Conservation (phyloP, 2,888 invertebrate species). For the Megaustenia siamemsis region DNA sequence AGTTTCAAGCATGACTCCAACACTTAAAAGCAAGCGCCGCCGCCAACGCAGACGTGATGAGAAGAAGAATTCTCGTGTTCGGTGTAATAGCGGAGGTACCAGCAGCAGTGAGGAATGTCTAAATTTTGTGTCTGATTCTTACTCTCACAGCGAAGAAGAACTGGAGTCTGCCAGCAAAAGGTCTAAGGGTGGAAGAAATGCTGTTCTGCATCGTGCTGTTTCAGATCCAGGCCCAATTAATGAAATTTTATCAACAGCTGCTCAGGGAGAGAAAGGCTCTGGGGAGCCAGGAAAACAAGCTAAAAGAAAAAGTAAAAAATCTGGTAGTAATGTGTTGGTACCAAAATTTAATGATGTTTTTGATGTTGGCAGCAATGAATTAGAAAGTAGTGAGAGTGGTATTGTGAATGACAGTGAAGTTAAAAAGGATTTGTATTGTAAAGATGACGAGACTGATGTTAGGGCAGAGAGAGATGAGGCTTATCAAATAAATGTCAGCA, state of each 20-base stretch:
- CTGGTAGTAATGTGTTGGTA: background rate
- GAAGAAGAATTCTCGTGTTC: constrained; percentile 57
- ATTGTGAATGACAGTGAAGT: background rate
- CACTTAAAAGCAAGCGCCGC: constrained; percentile 76
- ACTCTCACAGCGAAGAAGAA: constrained; percentile 64
- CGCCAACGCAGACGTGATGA: constrained; percentile 74
- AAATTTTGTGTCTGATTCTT: constrained; percentile 60
- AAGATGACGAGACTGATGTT: background rate
- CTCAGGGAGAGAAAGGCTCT: constrained; percentile 12
- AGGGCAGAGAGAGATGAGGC: background rate
- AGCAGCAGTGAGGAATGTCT: constrained; percentile 65
- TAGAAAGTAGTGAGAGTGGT: background rate
- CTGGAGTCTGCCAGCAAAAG: constrained; percentile 47
- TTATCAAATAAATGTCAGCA: background rate
- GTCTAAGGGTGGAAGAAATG: background rate
- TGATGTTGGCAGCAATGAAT: constrained; percentile 17
- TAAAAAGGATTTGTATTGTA: background rate
- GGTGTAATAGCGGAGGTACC: constrained; percentile 68
- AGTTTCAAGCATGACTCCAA: constrained; percentile 74
- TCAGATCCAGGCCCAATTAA: constrained; percentile 46
- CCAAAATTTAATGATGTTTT: background rate
- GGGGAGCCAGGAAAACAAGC: constrained; percentile 18
- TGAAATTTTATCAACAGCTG: background rate
- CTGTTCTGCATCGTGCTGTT: background rate
- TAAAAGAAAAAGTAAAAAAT: background rate